These are phyloP conservation scores for Chloroceryle amazona DNA, from an alignment of 2,797 vertebrate species.

Conservation along the genomic window DNA sequence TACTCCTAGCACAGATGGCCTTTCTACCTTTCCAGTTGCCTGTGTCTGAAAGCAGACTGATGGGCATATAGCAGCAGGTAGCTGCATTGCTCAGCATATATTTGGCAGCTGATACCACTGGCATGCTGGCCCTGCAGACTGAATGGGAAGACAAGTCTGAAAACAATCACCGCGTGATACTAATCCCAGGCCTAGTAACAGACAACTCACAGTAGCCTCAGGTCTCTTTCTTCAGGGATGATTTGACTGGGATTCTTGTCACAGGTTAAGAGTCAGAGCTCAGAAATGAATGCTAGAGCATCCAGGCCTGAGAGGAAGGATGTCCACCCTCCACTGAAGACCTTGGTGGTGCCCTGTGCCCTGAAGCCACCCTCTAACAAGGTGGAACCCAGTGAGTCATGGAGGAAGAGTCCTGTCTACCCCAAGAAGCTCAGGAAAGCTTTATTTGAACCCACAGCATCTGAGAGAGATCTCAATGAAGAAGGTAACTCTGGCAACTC, in stretches of 20 bases:
- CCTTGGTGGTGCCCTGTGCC: background rate
- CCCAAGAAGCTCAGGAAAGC: conserved; percentile 64
- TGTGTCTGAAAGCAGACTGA: background rate
- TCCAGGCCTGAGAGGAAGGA: background rate
- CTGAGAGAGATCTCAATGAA: conserved; percentile 11
- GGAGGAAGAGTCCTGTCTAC: background rate
- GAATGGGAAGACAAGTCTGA: background rate
- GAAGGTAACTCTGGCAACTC: conserved; percentile 64
- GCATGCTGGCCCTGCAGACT: background rate
- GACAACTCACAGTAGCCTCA: background rate
- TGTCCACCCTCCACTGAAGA: background rate
- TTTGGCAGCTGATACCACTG: background rate
- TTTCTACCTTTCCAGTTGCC: background rate
- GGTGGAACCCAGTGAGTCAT: background rate
- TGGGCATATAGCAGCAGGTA: background rate
- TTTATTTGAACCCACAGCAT: conserved; percentile 66
- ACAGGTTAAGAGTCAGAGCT: conserved; percentile 23
- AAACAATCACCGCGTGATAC: background rate
- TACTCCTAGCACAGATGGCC: background rate
- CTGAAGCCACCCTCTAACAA: background rate
- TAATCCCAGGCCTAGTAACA: background rate
- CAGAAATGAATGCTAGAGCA: background rate
- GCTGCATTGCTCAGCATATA: background rate
- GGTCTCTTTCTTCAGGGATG: background rate
- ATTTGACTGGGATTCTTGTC: background rate